These are phyloP conservation scores for Columba livia DNA, from an alignment of 2,113 vertebrate species.

Conservation along the genomic window DNA sequence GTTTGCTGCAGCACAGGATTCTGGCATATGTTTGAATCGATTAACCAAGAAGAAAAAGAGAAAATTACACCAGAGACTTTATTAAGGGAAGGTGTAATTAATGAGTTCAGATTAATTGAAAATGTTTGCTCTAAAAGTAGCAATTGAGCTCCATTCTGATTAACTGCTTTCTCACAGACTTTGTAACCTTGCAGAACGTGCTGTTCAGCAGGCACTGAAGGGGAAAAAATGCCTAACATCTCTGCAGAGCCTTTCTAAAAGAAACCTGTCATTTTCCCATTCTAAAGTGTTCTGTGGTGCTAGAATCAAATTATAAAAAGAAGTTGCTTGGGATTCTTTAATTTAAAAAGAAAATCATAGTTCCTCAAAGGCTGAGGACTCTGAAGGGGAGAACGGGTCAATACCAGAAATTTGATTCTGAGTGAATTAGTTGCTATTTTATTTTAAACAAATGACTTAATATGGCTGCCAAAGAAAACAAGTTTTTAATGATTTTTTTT, in stretches of 20 bases:
- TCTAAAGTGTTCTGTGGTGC: background rate
- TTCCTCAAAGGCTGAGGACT: background rate
- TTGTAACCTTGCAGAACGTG: background rate
- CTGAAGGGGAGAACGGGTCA: background rate
- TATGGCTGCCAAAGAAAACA: background rate
- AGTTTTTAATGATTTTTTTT: background rate
- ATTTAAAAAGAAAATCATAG: background rate
- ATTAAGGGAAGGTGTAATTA: conserved; percentile 71
- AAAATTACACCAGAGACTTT: conserved; percentile 45
- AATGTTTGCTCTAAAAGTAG: conserved; percentile 56
- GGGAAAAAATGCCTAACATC: background rate
- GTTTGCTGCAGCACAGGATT: background rate
- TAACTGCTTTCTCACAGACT: background rate
- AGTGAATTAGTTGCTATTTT: background rate
- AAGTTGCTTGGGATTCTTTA: background rate
- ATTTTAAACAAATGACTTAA: background rate
- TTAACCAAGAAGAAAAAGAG: conserved; percentile 31
- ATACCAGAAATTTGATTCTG: background rate
- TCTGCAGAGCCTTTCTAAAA: background rate
- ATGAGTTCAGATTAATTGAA: conserved; percentile 69
- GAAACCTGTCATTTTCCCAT: background rate
- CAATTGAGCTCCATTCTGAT: conserved; percentile 35
- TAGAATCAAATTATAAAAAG: background rate
- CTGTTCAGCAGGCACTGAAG: background rate
- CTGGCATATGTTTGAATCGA: conserved; percentile 25